Base-by-base conservation (phyloP, 1,140 invertebrate species). In the Pachyrhynchus sulphureomaculatus region DNA sequence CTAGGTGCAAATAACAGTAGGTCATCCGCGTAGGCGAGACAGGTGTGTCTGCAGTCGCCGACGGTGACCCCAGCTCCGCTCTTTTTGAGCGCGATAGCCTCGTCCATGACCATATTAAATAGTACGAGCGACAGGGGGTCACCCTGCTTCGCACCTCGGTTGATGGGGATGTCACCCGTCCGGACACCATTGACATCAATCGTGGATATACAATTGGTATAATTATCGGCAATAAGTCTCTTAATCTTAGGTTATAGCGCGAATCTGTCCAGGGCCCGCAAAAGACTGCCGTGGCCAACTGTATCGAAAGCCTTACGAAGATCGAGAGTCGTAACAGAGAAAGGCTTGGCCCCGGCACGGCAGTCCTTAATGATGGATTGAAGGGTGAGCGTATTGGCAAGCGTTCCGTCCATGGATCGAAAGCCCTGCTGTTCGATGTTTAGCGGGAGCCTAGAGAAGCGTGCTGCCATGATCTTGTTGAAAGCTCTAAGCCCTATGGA, bases 91-190 rank as follows among this genome's bases (percentile, higher is more conserved):
- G 32, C 1, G 17, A 4, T n/a, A n/a, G n/a, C n/a, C 2, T 72
- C 62, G 42, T 82, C 77, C 36, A 82, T 70, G 0, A 76, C 75
- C 32, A 78, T 54, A 60, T 81, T 81, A 56, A 82, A 82, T 0
- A 82, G 63, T 0, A 79, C 21, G 1, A 79, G 76, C 0, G 75
- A 78, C 4, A 82, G 68, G 0, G 79, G 77, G 45, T 82, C 79
- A 0, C 82, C 80, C 54, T 82, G 81, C 36, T 78, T 71, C 0
- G 72, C 69, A 0, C 69, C 69, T 36, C 70, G 59, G 0, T 64
- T 66, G 9, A 73, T 61, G 13, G 33, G 48, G 4, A 70, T 64
- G 62, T 66, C 61, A 10, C 26, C 32, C 24, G 67, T 68, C 17
- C 29, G 15, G 8, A 54, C 33, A 0, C 54, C 49, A 29, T 52